Conservation (phyloP, 2,888 invertebrate genomes). For the Patella pellucida region DNA sequence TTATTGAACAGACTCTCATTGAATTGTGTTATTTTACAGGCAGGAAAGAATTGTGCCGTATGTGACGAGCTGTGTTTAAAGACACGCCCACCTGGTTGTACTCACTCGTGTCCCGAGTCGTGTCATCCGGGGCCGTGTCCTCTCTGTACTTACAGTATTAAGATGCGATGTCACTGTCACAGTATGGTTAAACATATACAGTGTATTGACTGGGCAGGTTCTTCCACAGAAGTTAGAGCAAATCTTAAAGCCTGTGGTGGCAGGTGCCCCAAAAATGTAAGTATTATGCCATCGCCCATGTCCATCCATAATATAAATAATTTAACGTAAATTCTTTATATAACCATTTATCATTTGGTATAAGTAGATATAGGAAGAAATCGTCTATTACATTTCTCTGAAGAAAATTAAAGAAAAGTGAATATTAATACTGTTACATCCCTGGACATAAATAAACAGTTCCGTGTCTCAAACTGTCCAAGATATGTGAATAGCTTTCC, state of each 20-base stretch:
- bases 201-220: conserved; percentile 79
- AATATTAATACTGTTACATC: too few relatives aligned
- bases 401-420: too few relatives aligned
- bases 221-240: conserved; percentile 71
- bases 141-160: conserved; percentile 76
- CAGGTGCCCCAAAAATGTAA: conserved; percentile 86
- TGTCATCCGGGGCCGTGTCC: conserved; percentile 80
- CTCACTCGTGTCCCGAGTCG: conserved; percentile 79
- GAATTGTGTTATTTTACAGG: conserved; percentile 42
- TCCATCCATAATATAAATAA: too few relatives aligned
- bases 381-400: too few relatives aligned
- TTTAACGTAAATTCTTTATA: too few relatives aligned
- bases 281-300: conserved; percentile 41
- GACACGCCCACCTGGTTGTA: conserved; percentile 78
- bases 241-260: conserved; percentile 80
- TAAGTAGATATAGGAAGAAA: too few relatives aligned
- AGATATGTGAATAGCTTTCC: too few relatives aligned
- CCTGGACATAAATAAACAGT: too few relatives aligned
- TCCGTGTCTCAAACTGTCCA: too few relatives aligned
- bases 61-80: conserved; percentile 66
- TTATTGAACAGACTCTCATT: too few relatives aligned
- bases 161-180: conserved; percentile 84
- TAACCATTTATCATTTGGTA: too few relatives aligned
- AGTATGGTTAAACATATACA: conserved; percentile 82
- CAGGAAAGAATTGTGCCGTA: conserved; percentile 65